Evolutionary conservation across 2,113 vertebrate genomes (phyloP), one percentile per base, ranked within the genome.

Genomic region (Aramus guarauna): DNA sequence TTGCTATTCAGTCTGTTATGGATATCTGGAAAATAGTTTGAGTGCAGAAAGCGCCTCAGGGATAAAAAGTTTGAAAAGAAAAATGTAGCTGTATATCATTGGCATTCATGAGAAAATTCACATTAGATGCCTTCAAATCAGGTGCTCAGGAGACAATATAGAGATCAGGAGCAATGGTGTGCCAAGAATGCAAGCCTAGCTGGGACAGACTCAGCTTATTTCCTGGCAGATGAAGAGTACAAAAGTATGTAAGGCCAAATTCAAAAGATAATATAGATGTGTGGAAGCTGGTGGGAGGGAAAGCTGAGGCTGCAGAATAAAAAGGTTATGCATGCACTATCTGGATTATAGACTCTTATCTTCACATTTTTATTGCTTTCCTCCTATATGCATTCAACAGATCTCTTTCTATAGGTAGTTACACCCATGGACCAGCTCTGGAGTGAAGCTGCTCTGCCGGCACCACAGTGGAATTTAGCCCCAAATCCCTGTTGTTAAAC

Each of bases 61-160:
- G 96, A 97, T 92, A 81, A 90, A 96, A 97, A 96, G 92, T 97
- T 96, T 9, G 87, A 89, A 92, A 97, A 96, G 92, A 94, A 98
- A 97, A 97, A 97, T 96, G 95, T 92, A 88, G 80, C 92, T 18
- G 69, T 96, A 59, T 92, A 88, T 97, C 97, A 98, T 97, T 97
- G 97, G 79, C 95, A 98, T 98, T 98, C 98, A 98, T 97, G 97
- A 98, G 97, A 90, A 98, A 97, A 97, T 90, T 97, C 96, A 69
- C 92, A 92, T 97, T 95, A 96, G 92, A 69, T 95, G 89, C 94
- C 96, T 97, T 93, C 82, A 95, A 94, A 97, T 89, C 96, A 96
- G 94, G 89, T 96, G 90, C 96, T 97, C 88, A 39, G 96, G 96
- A 97, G 97, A 97, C 95, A 96, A 92, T 52, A 71, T 74, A 97